Evolutionary conservation across 2,888 invertebrate genomes (phyloP), one percentile per base, ranked within the genome.

Genomic region (Slavum lentiscoides): DNA sequence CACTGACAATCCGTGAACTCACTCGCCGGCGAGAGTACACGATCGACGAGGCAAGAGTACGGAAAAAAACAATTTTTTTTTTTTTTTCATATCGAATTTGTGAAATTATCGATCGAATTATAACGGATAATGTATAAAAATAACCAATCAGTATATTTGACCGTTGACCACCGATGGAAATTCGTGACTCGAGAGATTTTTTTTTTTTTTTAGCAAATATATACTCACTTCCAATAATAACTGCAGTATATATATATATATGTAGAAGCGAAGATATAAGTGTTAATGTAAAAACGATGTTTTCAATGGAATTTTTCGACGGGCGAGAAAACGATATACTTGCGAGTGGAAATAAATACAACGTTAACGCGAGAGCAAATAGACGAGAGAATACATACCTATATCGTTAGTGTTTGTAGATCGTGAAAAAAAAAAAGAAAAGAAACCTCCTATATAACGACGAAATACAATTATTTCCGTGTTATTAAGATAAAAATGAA

Each of bases 401-500:
- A n/a, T n/a, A 30, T 30, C 53, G 7, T 69, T 55, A 19, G 30
- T 30, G 43, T 67, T 67, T 67, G 30, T 66, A 39, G 4, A 66
- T 13, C 49, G 13, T 8, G 21, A 3, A 30, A 53, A 58, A 55
- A 21, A 9, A 66, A 61, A 39, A 39, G 7, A 39, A 39, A 39
- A 58, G 59, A 37, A 17, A 67, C n/a, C 21, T 75, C 49, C 13
- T 49, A 11, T 7, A 39, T 13, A 66, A 75, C 58, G 37, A 76
- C 9, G 9, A 43, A 68, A 76, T 21, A 58, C 58, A 68, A 76
- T 68, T 59, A 68, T 76, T 68, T 68, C 67, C 17, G 15, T 43
- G 49, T 49, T n/a, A 49, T 49, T 9, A 30, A 76, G 58, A 68
- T 59, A 68, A 68, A 59, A 43, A 21, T 23, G 37, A 66, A 58